Evolutionary conservation across 2,113 vertebrate species (phyloP), one percentile per base, ranked within the genome.

Genomic region (Pseudopodoces humilis): DNA sequence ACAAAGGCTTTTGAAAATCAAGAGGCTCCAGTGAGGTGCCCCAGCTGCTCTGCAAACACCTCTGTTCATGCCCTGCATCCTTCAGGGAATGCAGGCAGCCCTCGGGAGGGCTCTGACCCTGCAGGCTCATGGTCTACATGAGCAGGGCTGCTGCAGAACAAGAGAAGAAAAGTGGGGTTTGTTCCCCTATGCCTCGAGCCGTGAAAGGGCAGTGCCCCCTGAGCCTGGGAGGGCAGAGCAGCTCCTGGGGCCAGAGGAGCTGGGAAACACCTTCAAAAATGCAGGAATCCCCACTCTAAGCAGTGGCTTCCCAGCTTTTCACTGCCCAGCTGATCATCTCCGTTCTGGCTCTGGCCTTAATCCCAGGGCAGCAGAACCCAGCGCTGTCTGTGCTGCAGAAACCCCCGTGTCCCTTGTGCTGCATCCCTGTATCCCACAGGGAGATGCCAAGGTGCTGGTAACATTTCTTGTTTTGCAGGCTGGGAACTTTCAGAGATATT

Each of bases 301-400:
- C 16, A 3, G 52, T 2, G 13, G 27, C 20, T 37, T 24, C 37
- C 37, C 68, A 21, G 55, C 17, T 50, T 64, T 28, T 24, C 65
- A 2, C 19, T 15, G 6, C 78, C 37, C 22, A 44, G 60, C n/a
- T 46, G 58, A 13, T 31, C 53, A 18, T 16, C 31, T 74, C 59
- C 1, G 0, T 18, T 3, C 58, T 31, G 41, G 60, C 70, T 49
- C 19, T 9, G 31, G 24, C 62, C 33, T 25, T 15, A 35, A 31
- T 31, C 67, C 21, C 37, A 13, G 53, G 35, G 53, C 78, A 84
- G 86, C 53, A 50, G 27, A 30, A 28, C 1, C 44, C 68, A 3
- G n/a, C 0, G 0, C 0, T 24, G 30, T 37, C 31, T 20, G 47
- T 17, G 64, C 67, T 47, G 35, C 1, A 0, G 50, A 23, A 14